Base-by-base conservation (phyloP, 1,140 invertebrate species). In the Drosophila gunungcola region DNA sequence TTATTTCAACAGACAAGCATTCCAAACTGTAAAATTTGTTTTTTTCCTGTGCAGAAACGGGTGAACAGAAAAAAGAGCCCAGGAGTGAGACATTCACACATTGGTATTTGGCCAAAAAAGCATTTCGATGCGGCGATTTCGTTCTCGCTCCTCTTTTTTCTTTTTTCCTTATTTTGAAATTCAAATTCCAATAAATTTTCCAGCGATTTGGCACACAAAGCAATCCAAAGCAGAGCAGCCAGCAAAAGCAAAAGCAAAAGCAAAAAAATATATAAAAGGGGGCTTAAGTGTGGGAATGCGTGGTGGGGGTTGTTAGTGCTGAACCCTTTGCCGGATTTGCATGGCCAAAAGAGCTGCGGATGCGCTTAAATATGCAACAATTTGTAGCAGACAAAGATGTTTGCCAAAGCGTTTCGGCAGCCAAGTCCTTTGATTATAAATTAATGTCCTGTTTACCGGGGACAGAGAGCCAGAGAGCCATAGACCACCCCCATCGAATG, bases 181-280 rank as follows among this genome's bases (percentile, higher is more conserved):
- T 89, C 84, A 89, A 89, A 89, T 89, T 88, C 79, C 79, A 89
- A 89, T 90, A 89, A 89, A 89, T 89, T 89, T 89, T 80, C 85
- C 85, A 89, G 74, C 80, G 80, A 89, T 89, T 89, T 89, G 85
- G 79, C 84, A 79, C 78, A 85, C 82, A 85, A 86, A 85, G 79
- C 69, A 64, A 70, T 68, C 60, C 64, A 38, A 65, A 65, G 62
- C 61, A 46, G 21, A 43, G 34, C 45, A 39, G 49, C 36, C 36
- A 42, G 13, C 16, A 49, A n/a, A n/a, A n/a, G n/a, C n/a, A n/a
- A n/a, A n/a, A n/a, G n/a, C n/a, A n/a, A n/a, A n/a, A n/a, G n/a
- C n/a, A n/a, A 38, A 27, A 41, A 61, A 32, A 32, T 2, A 32
- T 2, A 32, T 5, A 32, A 32, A 65, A 48, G 27, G 25, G 32